A percentile compares a stretch with the other conserved stretches of the same genome.
phyloP scores from a whole-genome alignment of 2,113 vertebrate genomes.

The Cebidichthys violaceus region DNA sequence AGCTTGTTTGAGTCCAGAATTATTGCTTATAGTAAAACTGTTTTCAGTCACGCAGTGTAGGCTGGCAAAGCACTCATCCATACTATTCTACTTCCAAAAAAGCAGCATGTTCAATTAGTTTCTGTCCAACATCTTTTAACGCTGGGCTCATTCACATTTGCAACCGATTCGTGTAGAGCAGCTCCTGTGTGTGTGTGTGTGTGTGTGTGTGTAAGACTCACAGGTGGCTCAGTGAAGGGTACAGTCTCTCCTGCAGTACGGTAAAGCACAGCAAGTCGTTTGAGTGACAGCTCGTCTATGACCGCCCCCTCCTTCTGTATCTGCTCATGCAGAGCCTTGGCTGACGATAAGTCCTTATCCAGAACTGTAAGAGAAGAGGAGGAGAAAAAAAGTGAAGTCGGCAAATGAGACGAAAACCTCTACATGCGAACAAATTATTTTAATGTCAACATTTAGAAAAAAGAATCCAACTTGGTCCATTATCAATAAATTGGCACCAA shows the following conservation, averaged over 20 bases:
- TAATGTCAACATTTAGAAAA: not conserved
- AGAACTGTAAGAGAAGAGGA: constrained; percentile 75
- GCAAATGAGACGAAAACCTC: not conserved
- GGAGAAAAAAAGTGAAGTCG: not conserved
- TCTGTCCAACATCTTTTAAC: not conserved
- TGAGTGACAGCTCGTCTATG: constrained; percentile 87
- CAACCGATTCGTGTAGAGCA: not conserved
- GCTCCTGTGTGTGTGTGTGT: not conserved
- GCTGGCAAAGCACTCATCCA: no score
- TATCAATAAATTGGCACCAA: not conserved
- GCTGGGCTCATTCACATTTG: not conserved
- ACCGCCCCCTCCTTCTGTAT: constrained; percentile 80
- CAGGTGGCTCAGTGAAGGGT: constrained; percentile 93
- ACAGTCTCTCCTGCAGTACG: constrained; percentile 83
- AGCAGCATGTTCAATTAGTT: not conserved
- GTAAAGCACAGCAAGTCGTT: constrained; percentile 89
- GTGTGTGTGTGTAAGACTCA: constrained; percentile 79
- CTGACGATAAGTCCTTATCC: constrained; percentile 86
- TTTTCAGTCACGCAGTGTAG: no score
- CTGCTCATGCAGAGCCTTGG: constrained; percentile 85
- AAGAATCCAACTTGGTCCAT: not conserved
- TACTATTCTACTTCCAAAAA: no score
- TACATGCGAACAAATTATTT: constrained; percentile 13
- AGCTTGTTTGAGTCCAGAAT: no score
- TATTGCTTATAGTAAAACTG: no score